A percentile compares a stretch with the other conserved stretches of the same genome.
Conservation (phyloP, 2,797 vertebrate genomes). For the Calcarius lapponicus region DNA sequence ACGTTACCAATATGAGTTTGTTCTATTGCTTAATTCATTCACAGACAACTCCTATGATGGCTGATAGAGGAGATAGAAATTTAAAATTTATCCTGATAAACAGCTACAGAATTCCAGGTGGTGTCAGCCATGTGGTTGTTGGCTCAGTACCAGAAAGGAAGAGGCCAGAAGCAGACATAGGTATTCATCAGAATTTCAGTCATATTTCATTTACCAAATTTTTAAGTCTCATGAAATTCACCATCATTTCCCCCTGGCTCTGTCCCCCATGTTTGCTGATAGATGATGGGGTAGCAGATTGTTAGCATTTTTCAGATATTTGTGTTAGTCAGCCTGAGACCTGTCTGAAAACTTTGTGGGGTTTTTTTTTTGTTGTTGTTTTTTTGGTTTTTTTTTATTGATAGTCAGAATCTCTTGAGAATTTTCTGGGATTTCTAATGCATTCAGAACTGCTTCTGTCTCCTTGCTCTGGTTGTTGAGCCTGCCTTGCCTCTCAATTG, state of each 20-base stretch:
- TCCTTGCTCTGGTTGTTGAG: neutral
- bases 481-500: conserved; percentile 37
- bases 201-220: neutral
- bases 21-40: conserved; percentile 14
- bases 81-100: neutral
- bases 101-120: neutral
- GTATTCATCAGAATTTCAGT: neutral
- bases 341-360: neutral
- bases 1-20: neutral
- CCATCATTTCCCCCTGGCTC: neutral
- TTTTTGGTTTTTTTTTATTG: neutral
- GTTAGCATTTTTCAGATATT: neutral
- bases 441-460: neutral
- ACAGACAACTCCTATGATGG: neutral
- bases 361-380: neutral
- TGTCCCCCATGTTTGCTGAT: neutral
- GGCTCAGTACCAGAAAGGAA: neutral
- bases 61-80: neutral
- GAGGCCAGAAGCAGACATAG: neutral
- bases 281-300: neutral
- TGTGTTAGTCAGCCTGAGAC: neutral
- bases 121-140: neutral
- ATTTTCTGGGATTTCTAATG: neutral
- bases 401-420: conserved; percentile 22
- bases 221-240: neutral